Evolutionary conservation across 2,113 vertebrate species (phyloP).

Genomic region (Naja naja): DNA sequence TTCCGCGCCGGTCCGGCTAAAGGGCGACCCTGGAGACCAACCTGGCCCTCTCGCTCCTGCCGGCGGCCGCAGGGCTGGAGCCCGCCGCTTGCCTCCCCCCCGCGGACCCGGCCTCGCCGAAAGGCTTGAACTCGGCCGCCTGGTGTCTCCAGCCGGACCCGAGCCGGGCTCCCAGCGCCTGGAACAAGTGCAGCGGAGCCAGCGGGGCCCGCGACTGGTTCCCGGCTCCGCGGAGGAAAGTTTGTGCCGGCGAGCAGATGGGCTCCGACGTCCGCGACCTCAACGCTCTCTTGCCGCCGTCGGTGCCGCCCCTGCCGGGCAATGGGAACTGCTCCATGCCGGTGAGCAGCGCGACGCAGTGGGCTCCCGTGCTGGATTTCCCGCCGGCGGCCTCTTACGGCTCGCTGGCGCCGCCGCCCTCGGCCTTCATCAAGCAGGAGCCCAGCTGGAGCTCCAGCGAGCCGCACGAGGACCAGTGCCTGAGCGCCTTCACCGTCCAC

Average conservation of each 20-base stretch:
- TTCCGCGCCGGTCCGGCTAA: constrained; percentile 12
- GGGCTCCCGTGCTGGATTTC: constrained; percentile 93
- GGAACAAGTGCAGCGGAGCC: constrained; percentile 54
- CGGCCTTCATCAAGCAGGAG: constrained; percentile 93
- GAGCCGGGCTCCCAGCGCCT: constrained; percentile 52
- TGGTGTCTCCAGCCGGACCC: constrained; percentile 66
- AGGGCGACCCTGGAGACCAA: constrained; percentile 68
- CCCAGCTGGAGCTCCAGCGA: constrained; percentile 88
- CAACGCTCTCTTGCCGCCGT: constrained; percentile 80
- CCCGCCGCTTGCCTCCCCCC: constrained; percentile 63
- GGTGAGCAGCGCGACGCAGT: constrained; percentile 84
- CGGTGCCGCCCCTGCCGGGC: constrained; percentile 80
- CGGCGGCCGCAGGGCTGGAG: constrained; percentile 68
- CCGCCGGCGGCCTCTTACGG: constrained; percentile 82
- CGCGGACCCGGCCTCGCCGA: constrained; percentile 62
- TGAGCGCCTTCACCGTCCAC: constrained; percentile 96
- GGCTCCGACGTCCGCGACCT: constrained; percentile 90
- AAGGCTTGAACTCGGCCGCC: constrained; percentile 54
- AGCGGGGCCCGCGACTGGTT: constrained; percentile 48
- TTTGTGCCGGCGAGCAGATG: constrained; percentile 71
- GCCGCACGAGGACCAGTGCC: constrained; percentile 88
- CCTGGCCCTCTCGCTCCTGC: constrained; percentile 58
- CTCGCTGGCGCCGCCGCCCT: constrained; percentile 85
- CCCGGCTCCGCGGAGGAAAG: constrained; percentile 49
- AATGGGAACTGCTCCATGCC: constrained; percentile 83